phyloP scores from a whole-genome alignment of 2,113 vertebrate genomes.

The Anguilla rostrata region DNA sequence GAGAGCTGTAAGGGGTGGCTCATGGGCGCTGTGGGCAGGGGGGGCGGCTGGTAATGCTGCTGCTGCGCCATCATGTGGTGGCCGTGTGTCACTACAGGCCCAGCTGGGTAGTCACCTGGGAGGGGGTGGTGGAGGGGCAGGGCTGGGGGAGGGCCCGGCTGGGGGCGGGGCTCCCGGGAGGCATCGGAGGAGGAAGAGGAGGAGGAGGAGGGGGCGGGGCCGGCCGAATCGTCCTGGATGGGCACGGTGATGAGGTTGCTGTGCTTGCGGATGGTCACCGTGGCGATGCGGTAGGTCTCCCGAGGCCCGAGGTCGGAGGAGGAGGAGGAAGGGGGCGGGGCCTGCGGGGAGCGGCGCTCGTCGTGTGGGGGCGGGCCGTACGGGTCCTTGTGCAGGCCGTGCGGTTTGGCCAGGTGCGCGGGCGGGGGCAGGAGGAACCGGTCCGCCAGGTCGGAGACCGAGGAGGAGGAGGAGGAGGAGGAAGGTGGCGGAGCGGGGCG shows the following conservation, averaged over 20 bases:
- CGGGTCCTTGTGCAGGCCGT: slow-evolving; percentile 90
- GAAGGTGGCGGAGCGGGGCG: slow-evolving; percentile 74
- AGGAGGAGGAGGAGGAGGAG: slow-evolving; percentile 64
- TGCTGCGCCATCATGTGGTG: slow-evolving; percentile 97
- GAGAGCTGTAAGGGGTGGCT: slow-evolving; percentile 94
- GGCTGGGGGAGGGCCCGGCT: slow-evolving; percentile 54
- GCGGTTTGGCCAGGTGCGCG: slow-evolving; percentile 87
- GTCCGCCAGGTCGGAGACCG: slow-evolving; percentile 80
- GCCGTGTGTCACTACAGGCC: slow-evolving; percentile 87
- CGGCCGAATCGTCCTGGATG: slow-evolving; percentile 90
- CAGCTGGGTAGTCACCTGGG: slow-evolving; percentile 84
- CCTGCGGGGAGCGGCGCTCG: slow-evolving; percentile 77
- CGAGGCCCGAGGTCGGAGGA: slow-evolving; percentile 79
- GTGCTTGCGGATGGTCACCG: slow-evolving; percentile 87
- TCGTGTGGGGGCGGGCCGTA: slow-evolving; percentile 81
- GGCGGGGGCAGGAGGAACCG: slow-evolving; percentile 85
- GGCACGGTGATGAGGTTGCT: slow-evolving; percentile 98
- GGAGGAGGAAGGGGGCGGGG: slow-evolving; percentile 68
- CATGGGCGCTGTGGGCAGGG: slow-evolving; percentile 89
- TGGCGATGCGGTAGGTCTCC: slow-evolving; percentile 94
- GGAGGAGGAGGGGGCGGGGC: slow-evolving; percentile 48
- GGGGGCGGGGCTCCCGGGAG: slow-evolving; percentile 12
- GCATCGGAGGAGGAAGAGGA: not conserved
- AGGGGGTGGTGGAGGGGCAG: slow-evolving; percentile 73
- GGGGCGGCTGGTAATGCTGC: slow-evolving; percentile 93